phyloP scores from a whole-genome alignment of 2,113 vertebrate species.

The Rissa tridactyla region DNA sequence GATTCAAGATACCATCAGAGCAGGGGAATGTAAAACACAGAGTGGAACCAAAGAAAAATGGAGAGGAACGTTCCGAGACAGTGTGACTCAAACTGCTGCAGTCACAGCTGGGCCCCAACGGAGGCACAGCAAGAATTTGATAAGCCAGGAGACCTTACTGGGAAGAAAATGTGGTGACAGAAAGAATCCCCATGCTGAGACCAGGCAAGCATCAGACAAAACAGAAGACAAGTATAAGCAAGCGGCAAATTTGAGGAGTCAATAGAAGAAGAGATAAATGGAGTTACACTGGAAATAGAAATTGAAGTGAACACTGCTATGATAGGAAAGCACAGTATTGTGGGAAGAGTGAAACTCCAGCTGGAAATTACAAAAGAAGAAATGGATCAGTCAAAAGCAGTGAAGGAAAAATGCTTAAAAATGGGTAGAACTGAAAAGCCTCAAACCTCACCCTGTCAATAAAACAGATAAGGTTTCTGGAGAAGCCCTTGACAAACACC shows the following conservation, averaged over 20 bases:
- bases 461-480: slow-evolving; percentile 37
- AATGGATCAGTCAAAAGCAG: neutral
- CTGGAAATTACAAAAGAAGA: neutral
- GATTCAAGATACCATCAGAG: neutral
- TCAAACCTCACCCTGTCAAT: neutral
- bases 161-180: neutral
- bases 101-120: neutral
- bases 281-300: neutral
- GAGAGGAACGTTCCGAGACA: neutral
- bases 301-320: neutral
- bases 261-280: neutral
- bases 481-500: neutral
- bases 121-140: neutral
- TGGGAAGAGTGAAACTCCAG: neutral
- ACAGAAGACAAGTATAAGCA: neutral
- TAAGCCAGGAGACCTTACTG: neutral
- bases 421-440: neutral
- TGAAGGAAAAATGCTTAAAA: neutral
- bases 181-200: neutral
- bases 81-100: neutral
- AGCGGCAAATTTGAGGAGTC: neutral
- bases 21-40: neutral
- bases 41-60: neutral
- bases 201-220: neutral
- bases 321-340: neutral